Evolutionary conservation across 2,797 vertebrate genomes (phyloP).

Genomic region (Malurus splendens): DNA sequence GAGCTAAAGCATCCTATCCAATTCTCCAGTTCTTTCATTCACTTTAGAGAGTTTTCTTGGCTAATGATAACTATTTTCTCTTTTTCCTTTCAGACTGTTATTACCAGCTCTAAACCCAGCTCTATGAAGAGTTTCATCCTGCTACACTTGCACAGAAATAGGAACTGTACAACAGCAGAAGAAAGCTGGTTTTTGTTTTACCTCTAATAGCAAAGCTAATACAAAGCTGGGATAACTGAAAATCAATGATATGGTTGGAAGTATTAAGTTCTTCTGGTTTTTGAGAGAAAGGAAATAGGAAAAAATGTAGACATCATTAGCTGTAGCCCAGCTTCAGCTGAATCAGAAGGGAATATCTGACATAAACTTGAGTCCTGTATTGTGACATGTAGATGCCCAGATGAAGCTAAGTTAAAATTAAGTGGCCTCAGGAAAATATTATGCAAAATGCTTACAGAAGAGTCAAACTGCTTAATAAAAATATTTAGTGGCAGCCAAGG

Average conservation of each 20-base stretch:
- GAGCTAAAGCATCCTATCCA: neutral
- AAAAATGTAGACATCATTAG: neutral
- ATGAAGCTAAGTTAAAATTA: neutral
- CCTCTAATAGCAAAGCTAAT: neutral
- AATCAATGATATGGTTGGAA: neutral
- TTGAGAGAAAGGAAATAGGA: neutral
- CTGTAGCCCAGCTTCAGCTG: neutral
- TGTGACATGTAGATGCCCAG: neutral
- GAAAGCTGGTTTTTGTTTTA: neutral
- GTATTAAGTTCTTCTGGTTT: neutral
- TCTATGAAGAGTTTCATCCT: neutral
- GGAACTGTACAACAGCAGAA: neutral
- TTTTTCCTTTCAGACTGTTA: neutral
- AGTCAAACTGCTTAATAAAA: neutral
- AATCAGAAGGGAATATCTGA: neutral
- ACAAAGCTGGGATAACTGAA: neutral
- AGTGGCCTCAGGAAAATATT: neutral
- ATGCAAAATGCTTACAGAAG: neutral
- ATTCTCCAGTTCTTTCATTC: neutral
- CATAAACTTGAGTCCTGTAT: neutral
- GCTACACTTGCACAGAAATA: neutral
- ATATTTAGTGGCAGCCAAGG: neutral
- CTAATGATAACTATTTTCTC: neutral
- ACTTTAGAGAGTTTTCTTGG: neutral
- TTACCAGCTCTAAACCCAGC: neutral